Conservation (phyloP, 2,113 vertebrate genomes). For the Regulus satrapa region DNA sequence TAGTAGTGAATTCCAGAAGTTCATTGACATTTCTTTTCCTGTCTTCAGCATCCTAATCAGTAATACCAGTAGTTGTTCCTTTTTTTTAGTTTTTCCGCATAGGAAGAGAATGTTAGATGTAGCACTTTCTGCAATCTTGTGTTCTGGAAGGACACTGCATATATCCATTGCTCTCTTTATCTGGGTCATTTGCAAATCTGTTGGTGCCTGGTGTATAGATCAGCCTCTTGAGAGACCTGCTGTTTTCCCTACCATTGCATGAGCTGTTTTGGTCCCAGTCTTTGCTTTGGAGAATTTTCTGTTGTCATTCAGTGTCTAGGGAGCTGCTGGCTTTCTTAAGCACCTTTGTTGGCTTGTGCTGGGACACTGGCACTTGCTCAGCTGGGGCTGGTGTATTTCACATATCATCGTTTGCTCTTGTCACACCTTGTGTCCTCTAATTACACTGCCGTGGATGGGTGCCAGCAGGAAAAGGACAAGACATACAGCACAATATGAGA, state of each 20-base stretch:
- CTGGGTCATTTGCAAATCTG: neutral
- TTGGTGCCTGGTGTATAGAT: neutral
- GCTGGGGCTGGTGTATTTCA: neutral
- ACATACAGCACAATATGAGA: neutral
- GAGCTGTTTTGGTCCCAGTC: neutral
- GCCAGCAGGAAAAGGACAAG: slow-evolving; percentile 25
- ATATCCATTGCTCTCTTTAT: neutral
- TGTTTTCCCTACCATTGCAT: neutral
- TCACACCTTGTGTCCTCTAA: neutral
- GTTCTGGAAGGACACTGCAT: neutral
- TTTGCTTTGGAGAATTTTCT: neutral
- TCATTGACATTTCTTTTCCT: neutral
- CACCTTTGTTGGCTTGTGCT: neutral
- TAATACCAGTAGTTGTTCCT: neutral
- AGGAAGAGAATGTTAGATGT: neutral
- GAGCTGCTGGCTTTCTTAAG: neutral
- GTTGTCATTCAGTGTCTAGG: neutral
- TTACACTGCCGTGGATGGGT: neutral
- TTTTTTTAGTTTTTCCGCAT: neutral
- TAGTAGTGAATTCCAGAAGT: neutral
- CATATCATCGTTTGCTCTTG: neutral
- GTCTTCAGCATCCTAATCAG: neutral
- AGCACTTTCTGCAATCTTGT: neutral
- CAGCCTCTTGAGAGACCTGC: neutral
- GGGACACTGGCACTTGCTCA: neutral